Conservation (phyloP, 1,140 invertebrate genomes). For the Dendroctonus valens region DNA sequence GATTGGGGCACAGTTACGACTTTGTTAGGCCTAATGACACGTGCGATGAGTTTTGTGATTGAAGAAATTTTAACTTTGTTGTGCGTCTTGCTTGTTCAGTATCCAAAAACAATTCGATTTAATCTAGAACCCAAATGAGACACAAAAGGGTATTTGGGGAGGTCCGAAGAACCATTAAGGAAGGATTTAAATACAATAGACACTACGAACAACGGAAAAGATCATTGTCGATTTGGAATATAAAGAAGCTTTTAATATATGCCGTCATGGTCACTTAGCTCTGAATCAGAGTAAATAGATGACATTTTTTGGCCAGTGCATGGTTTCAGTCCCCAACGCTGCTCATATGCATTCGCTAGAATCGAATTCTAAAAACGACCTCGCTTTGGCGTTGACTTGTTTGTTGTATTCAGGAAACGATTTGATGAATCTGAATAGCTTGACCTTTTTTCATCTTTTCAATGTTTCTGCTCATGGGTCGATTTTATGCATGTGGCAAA, state of each 20-base stretch:
- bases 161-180: constrained; percentile 22
- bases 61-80: constrained; percentile 12
- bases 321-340: too few relatives aligned
- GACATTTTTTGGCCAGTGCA: constrained; percentile 26
- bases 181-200: constrained; percentile 7
- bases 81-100: too few relatives aligned
- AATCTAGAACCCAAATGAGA: too few relatives aligned
- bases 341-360: not conserved
- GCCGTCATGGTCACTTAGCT: constrained; percentile 23
- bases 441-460: too few relatives aligned
- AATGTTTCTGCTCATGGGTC: too few relatives aligned
- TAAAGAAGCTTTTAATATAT: constrained; percentile 22
- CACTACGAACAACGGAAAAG: constrained; percentile 10
- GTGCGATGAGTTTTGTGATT: constrained; percentile 27
- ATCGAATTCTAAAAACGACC: too few relatives aligned
- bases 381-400: too few relatives aligned
- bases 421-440: too few relatives aligned
- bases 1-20: constrained; percentile 14
- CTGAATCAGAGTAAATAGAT: constrained; percentile 23
- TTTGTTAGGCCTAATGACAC: constrained; percentile 31
- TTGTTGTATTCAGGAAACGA: too few relatives aligned
- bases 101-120: too few relatives aligned
- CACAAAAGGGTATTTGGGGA: too few relatives aligned
- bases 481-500: too few relatives aligned
- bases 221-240: constrained; percentile 25